Evolutionary conservation across 2,797 vertebrate genomes (phyloP), one percentile per base, ranked within the genome.

Genomic region (Acanthurus leucopareius): DNA sequence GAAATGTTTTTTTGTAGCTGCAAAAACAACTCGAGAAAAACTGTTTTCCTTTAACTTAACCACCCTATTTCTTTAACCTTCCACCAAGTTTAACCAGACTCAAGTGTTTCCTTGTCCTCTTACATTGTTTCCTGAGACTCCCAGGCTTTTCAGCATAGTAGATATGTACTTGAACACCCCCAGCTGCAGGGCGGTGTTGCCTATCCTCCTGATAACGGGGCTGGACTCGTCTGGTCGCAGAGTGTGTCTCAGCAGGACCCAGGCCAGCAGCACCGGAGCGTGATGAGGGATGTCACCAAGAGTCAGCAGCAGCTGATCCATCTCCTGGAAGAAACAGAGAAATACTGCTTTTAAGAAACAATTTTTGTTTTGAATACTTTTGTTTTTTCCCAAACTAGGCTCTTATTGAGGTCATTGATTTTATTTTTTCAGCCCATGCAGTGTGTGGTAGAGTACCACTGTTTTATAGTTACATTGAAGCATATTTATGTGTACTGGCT

Each of bases 171-270:
- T 96, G 91, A 99, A 99, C 7, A 97, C 97, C 0, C 91, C 97
- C 40, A 98, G 95, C 90, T 98, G 97, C 88, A 99, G 95, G 0
- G 97, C 96, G 0, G 94, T 94, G 89, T 96, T 97, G 45, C 98
- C 98, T 81, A 98, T 95, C 70, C 95, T 97, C 85, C 97, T 94
- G 88, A 99, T 91, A 44, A 96, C 80, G 0, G 90, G 94, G 54
- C 93, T 92, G 3, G 96, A 92, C 82, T 98, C 97, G 0, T 98
- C 97, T 0, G 97, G 95, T 84, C 90, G 96, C 73, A 99, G 88
- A 0, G 97, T 98, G 92, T 99, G 97, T 61, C 97, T 96, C 66
- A 99, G 94, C 60, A 99, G 95, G 69, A 98, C 97, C 98, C 98
- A 99, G 20, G 97, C 96, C 92, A 99, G 88, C 80, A 99, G 95